Base-by-base conservation (phyloP, 1,140 invertebrate genomes). In the Drosophila repletoides region DNA sequence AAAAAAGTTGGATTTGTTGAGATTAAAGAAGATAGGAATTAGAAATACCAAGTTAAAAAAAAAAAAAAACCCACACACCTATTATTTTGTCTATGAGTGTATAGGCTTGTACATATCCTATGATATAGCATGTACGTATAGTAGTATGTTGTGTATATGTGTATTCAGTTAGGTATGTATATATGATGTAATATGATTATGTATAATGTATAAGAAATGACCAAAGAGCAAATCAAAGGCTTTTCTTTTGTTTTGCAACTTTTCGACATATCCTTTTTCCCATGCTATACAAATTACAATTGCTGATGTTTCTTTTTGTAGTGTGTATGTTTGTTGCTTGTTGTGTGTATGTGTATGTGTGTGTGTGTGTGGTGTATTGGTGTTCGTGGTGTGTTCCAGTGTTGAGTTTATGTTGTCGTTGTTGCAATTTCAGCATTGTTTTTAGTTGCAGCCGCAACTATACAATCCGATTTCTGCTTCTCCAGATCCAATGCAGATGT, bases 221-320 rank as follows among this genome's bases (percentile, higher is more conserved):
- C 61, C 74, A 72, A 79, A 56, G 66, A 84, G 77, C 79, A 81
- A 84, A 84, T 81, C 79, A 84, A 84, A 70, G 79, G 73, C 77
- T 69, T 75, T 40, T 67, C 43, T 70, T 76, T 56, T 65, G 58
- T 58, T 56, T 70, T 61, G 63, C 64, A 76, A 73, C 40, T 53
- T 67, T 67, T 53, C 29, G 55, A 63, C 45, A 64, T 60, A 58
- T 52, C 55, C 63, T 59, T 48, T 10, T 7, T 59, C n/a, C n/a
- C 51, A 53, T 58, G 46, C 59, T 73, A 65, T 70, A 70, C 53
- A 70, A 72, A 70, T 55, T 55, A 31, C 59, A 52, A 33, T 73
- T 73, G 64, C 64, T 41, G 55, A 31, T 52, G 52, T 63, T 28
- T 14, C 43, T 5, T 61, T 19, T n/a, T n/a, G n/a, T n/a, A n/a